phyloP scores from a whole-genome alignment of 2,888 invertebrate genomes.

The Phaedon cochleariae region DNA sequence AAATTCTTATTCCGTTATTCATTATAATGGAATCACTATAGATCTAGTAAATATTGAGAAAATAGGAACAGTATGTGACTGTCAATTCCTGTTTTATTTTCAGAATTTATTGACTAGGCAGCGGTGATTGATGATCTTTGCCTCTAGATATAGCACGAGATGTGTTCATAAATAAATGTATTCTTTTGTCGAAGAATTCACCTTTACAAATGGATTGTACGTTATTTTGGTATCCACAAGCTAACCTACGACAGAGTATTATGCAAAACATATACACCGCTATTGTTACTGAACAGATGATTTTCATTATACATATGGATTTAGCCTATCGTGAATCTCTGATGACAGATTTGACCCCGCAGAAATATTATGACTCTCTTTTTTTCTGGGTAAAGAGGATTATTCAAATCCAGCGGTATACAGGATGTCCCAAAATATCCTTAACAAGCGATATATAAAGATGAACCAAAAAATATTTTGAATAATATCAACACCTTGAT shows the following conservation, averaged over 20 bases:
- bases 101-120: conserved; percentile 11
- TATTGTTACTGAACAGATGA: no score
- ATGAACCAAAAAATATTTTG: no score
- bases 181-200: neutral
- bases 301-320: no score
- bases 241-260: neutral
- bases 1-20: neutral
- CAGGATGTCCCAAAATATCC: no score
- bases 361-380: no score
- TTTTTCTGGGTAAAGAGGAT: no score
- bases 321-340: no score
- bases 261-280: no score
- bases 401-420: no score
- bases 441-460: no score
- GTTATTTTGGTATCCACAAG: neutral
- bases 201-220: neutral
- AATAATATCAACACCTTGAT: no score
- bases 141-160: conserved; percentile 5
- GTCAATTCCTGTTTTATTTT: conserved; percentile 16
- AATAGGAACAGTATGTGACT: neutral
- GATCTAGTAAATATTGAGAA: neutral
- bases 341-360: no score
- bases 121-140: conserved; percentile 12
- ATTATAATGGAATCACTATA: neutral
- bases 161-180: conserved; percentile 18